Evolutionary conservation across 1,140 invertebrate species (phyloP), one percentile per base, ranked within the genome.

Genomic region (Reticulitermes speratus): DNA sequence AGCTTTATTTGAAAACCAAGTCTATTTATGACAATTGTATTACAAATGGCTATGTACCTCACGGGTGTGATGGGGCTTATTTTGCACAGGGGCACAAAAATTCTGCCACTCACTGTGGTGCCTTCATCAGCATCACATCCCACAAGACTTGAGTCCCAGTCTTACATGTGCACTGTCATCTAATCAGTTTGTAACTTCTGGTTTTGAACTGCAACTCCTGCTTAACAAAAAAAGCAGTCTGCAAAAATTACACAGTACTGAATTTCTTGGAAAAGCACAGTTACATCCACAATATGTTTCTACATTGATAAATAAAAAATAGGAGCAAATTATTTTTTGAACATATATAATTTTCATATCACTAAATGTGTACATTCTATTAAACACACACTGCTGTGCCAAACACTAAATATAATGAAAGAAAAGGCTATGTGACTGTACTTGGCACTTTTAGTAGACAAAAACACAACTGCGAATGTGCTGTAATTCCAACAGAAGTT

Each of bases 181-280:
- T 38, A 38, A 38, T 38, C 38, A 38, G 38, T 38, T 38, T 38
- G 38, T 38, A 38, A 38, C 38, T 38, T 38, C 38, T 38, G 38
- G 38, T 38, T 38, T 38, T 38, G 5, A 55, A 5, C 52, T 55
- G 52, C 19, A 55, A 55, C 19, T 55, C 19, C 52, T 21, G 19
- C 65, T 30, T 25, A 75, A 75, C 8, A 30, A 11, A 75, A 69
- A 69, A 9, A 25, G 38, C 38, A 38, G 38, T 38, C 38, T 38
- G 8, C n/a, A 75, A 75, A 75, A 75, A 75, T 75, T 30, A 75
- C n/a, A 75, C 3, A 75, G n/a, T 16, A 75, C n/a, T 75, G n/a
- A 75, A 75, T 75, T 75, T 75, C 8, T 25, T 5, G n/a, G 25
- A 75, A n/a, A 75, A 8, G 91, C 89, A 92, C 91, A 88, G 90